phyloP scores from a whole-genome alignment of 2,888 invertebrate species.

The Sarcophaga caerulescens region DNA sequence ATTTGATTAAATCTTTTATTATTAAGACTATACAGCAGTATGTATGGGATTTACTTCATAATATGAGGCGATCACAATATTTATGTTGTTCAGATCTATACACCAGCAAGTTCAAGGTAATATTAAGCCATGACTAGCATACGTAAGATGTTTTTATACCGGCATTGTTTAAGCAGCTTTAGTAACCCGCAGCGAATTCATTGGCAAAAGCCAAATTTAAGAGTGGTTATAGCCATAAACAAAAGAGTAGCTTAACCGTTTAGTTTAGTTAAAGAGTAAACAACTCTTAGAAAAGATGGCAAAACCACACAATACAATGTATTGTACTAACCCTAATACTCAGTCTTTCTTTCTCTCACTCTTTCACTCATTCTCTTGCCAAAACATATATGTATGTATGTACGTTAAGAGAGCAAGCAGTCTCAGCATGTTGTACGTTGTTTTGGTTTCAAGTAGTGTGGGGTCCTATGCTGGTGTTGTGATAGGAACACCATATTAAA shows the following conservation, averaged over 20 bases:
- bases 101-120: slow-evolving; percentile 81
- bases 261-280: slow-evolving; percentile 24
- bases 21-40: too few species aligned
- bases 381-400: not conserved
- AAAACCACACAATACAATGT: slow-evolving; percentile 16
- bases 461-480: not conserved
- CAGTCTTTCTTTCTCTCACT: not conserved
- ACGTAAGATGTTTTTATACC: slow-evolving; percentile 81
- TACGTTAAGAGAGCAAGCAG: not conserved
- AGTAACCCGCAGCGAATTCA: not conserved
- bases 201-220: slow-evolving; percentile 7
- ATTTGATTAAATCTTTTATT: too few species aligned
- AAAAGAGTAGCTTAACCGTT: slow-evolving; percentile 36
- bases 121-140: slow-evolving; percentile 80
- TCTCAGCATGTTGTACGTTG: too few species aligned
- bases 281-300: not conserved
- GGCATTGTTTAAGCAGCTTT: slow-evolving; percentile 45
- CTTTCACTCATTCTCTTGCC: not conserved
- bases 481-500: not conserved
- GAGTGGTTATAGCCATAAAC: slow-evolving; percentile 52
- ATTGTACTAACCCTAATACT: not conserved
- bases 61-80: too few species aligned
- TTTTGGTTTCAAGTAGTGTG: not conserved
- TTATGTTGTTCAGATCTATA: slow-evolving; percentile 68
- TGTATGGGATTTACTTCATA: too few species aligned